A percentile compares a stretch with the other conserved stretches of the same genome.
Evolutionary conservation across 2,113 vertebrate species (phyloP).

Genomic region (Gallinago jamesoni): DNA sequence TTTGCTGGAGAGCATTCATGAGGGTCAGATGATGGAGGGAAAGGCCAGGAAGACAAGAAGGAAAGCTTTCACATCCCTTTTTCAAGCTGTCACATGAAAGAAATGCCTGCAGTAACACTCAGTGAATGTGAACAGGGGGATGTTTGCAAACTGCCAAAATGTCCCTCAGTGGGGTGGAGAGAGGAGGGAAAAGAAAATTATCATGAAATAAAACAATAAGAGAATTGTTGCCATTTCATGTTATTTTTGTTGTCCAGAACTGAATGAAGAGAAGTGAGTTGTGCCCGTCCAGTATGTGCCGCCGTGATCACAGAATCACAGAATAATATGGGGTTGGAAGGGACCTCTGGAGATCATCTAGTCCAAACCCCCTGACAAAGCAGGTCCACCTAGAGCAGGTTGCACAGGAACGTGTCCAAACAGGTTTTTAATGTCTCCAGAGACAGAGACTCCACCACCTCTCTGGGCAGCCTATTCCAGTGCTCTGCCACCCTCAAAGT

Average conservation of each 20-base stretch:
- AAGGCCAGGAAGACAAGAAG: constrained; percentile 50
- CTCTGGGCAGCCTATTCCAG: no score
- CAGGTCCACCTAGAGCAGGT: no score
- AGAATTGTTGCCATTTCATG: neutral
- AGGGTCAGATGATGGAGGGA: constrained; percentile 47
- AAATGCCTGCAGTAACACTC: constrained; percentile 51
- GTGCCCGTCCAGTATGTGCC: rapidly evolving
- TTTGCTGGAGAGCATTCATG: constrained; percentile 51
- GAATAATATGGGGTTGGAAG: no score
- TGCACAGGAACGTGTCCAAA: no score
- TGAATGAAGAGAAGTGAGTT: neutral
- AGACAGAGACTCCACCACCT: no score
- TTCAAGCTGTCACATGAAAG: constrained; percentile 69
- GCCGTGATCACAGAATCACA: no score
- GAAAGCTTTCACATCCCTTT: constrained; percentile 56
- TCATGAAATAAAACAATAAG: neutral
- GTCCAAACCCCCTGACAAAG: no score
- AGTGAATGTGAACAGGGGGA: constrained; percentile 41
- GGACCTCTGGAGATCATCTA: no score
- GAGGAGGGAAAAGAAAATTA: constrained; percentile 19
- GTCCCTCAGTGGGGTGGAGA: neutral
- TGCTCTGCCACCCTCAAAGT: no score
- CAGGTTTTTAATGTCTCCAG: no score
- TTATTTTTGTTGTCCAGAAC: neutral
- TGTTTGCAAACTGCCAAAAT: constrained; percentile 6